Conservation (phyloP, 2,888 invertebrate species). For the Willowsia nigromaculata region DNA sequence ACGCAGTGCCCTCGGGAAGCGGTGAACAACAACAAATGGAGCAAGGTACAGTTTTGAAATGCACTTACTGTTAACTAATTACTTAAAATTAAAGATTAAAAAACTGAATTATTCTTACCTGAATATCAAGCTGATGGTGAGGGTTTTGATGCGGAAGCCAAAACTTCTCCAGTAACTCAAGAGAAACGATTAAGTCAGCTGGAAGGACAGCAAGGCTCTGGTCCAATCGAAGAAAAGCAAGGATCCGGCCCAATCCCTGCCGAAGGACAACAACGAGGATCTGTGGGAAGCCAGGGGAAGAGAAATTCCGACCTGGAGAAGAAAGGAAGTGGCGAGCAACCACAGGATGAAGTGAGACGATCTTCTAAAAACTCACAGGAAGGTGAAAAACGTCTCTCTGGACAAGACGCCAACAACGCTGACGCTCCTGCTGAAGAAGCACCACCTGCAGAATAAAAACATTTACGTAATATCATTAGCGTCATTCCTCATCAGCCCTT, state of each 20-base stretch:
- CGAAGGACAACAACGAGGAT: not conserved
- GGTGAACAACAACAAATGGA: slow-evolving; percentile 3
- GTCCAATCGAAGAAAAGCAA: not conserved
- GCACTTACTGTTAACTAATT: not conserved
- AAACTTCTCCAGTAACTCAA: not conserved
- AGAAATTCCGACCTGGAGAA: not conserved
- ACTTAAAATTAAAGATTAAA: not conserved
- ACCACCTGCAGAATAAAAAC: not conserved
- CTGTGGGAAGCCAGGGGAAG: not conserved
- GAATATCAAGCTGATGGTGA: not conserved
- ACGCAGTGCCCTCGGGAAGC: not conserved
- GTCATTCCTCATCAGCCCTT: not conserved
- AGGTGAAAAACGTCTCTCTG: not conserved
- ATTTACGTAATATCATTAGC: not conserved
- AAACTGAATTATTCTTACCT: not conserved
- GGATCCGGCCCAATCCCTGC: not conserved
- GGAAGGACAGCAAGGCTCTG: not conserved
- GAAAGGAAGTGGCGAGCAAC: not conserved
- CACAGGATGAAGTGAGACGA: not conserved
- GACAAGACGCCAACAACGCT: slow-evolving; percentile 13
- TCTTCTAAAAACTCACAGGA: not conserved
- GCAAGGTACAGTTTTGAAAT: not conserved
- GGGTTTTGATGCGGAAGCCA: not conserved
- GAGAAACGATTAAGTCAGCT: not conserved
- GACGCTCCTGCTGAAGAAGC: not conserved